These are phyloP conservation scores for Actenoides lindsayi DNA, from an alignment of 2,113 vertebrate genomes.

Conservation along the genomic window DNA sequence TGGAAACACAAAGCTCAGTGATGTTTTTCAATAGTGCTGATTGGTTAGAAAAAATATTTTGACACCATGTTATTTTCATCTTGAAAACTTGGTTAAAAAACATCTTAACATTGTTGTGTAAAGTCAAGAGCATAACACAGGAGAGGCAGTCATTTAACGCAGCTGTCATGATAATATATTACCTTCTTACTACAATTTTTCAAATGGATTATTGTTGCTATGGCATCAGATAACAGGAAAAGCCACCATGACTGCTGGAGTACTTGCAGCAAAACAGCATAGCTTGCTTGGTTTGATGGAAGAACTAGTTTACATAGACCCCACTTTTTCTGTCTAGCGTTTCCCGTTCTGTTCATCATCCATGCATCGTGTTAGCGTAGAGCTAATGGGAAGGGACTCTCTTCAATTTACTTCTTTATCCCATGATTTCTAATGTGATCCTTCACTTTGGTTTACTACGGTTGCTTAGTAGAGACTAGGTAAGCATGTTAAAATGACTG, in stretches of 20 bases:
- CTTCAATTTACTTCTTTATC: background rate
- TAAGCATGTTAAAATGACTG: background rate
- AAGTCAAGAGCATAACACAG: constrained; percentile 64
- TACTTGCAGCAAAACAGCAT: background rate
- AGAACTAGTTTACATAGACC: background rate
- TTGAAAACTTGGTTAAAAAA: constrained; percentile 72
- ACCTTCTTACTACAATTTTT: constrained; percentile 30
- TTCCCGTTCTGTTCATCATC: background rate
- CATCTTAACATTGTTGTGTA: constrained; percentile 68
- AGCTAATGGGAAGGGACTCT: background rate
- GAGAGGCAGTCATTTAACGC: constrained; percentile 33
- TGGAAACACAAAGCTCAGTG: constrained; percentile 66
- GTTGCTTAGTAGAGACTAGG: background rate
- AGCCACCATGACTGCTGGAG: constrained; percentile 28
- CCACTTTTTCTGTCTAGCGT: background rate
- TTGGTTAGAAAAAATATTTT: constrained; percentile 76
- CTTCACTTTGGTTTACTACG: background rate
- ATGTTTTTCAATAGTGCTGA: constrained; percentile 73
- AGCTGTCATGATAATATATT: constrained; percentile 65
- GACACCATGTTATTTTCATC: constrained; percentile 70
- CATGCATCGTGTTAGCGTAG: fast-evolving
- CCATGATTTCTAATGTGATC: background rate
- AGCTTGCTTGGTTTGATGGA: background rate
- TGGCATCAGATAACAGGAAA: constrained; percentile 53
- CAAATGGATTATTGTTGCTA: constrained; percentile 52